Conservation (phyloP, 2,797 vertebrate genomes). For the Lacerta agilis region DNA sequence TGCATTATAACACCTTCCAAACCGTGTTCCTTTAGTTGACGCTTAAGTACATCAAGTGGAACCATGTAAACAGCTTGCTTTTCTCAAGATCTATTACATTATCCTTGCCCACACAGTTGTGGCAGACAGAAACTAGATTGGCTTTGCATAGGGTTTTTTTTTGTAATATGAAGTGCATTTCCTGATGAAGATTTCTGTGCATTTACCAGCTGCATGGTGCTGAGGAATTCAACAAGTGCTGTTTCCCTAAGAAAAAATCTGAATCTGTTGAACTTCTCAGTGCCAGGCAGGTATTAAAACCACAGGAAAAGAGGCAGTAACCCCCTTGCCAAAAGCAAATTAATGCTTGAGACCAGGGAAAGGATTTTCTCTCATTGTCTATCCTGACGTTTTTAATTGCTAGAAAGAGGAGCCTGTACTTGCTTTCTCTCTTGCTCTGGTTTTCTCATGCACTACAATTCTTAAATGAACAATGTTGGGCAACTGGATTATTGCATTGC, state of each 20-base stretch:
- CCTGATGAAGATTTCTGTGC: not conserved
- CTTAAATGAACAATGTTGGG: not conserved
- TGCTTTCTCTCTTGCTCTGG: not conserved
- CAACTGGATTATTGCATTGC: no score
- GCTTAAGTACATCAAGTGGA: not conserved
- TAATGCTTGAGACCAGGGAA: not conserved
- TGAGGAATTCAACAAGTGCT: not conserved
- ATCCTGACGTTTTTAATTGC: not conserved
- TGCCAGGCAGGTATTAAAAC: not conserved
- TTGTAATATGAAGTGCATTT: not conserved
- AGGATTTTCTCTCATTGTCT: not conserved
- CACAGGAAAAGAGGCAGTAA: not conserved
- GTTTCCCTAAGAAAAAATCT: not conserved
- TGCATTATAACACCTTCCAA: not conserved
- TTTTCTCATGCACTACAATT: not conserved
- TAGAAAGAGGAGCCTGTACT: not conserved
- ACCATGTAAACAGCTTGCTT: not conserved
- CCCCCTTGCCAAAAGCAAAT: not conserved
- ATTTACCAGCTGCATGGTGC: not conserved
- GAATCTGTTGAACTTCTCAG: not conserved
- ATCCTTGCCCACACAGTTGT: not conserved
- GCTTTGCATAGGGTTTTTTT: not conserved
- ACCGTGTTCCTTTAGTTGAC: not conserved
- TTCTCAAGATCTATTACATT: not conserved
- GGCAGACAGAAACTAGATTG: not conserved